A percentile compares a stretch with the other conserved stretches of the same genome.
Evolutionary conservation across 1,140 invertebrate species (phyloP).

Genomic region (Apis cerana): DNA sequence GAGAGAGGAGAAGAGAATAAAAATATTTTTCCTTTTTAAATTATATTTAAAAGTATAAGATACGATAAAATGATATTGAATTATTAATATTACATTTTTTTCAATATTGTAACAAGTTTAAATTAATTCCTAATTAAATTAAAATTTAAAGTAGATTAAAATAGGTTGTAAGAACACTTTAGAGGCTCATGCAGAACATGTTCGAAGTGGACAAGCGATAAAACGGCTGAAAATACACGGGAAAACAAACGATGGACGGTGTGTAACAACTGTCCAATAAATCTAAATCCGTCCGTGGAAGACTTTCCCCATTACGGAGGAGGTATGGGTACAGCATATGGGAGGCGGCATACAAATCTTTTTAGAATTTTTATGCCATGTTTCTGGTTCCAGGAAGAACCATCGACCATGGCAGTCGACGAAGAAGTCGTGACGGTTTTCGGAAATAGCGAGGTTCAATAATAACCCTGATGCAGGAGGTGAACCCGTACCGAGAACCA

Average conservation of each 20-base stretch:
- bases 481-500: slow-evolving; percentile 24
- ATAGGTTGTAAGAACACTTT: background rate
- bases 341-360: slow-evolving; percentile 27
- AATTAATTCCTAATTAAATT: background rate
- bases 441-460: slow-evolving; percentile 49
- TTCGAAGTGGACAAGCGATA: background rate
- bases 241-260: background rate
- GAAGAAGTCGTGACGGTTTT: slow-evolving; percentile 36
- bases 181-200: no score
- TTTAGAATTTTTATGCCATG: slow-evolving; percentile 44
- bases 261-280: slow-evolving; percentile 12
- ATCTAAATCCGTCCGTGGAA: slow-evolving; percentile 20
- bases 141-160: background rate
- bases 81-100: no score
- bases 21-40: no score
- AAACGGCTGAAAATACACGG: background rate
- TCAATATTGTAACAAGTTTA: no score
- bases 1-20: no score
- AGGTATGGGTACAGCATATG: background rate
- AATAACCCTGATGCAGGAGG: slow-evolving; percentile 50
- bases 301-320: background rate
- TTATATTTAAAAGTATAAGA: no score
- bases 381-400: slow-evolving; percentile 35
- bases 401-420: background rate
- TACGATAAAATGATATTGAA: no score